These are phyloP conservation scores for Irena cyanogastra DNA, from an alignment of 2,113 vertebrate genomes.

Conservation along the genomic window DNA sequence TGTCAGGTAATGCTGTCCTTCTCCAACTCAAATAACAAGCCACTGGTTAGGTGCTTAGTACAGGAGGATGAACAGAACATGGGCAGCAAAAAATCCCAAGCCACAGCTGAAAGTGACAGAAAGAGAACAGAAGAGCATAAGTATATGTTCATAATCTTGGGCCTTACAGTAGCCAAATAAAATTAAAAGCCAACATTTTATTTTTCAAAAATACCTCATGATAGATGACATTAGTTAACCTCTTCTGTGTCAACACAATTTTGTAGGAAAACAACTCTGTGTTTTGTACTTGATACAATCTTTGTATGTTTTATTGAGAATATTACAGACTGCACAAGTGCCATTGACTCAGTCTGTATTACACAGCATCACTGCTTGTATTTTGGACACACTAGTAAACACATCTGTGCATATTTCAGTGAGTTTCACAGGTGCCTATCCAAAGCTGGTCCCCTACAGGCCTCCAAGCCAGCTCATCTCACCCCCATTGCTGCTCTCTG, in stretches of 20 bases:
- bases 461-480: conserved; percentile 73
- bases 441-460: conserved; percentile 74
- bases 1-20: background rate
- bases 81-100: background rate
- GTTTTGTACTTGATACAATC: background rate
- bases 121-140: background rate
- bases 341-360: background rate
- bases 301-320: background rate
- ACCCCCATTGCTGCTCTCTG: conserved; percentile 75
- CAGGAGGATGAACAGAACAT: background rate
- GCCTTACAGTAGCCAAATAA: background rate
- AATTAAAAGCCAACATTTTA: background rate
- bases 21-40: background rate
- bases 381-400: background rate
- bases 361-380: background rate
- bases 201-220: background rate
- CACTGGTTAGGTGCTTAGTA: background rate
- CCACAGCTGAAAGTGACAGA: background rate
- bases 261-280: background rate
- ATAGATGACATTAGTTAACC: background rate
- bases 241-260: background rate
- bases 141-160: background rate
- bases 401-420: conserved; percentile 50
- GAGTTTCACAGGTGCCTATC: conserved; percentile 75
- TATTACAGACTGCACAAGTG: background rate